These are phyloP conservation scores for Corythaixoides concolor DNA, from an alignment of 2,113 vertebrate genomes.

Conservation along the genomic window DNA sequence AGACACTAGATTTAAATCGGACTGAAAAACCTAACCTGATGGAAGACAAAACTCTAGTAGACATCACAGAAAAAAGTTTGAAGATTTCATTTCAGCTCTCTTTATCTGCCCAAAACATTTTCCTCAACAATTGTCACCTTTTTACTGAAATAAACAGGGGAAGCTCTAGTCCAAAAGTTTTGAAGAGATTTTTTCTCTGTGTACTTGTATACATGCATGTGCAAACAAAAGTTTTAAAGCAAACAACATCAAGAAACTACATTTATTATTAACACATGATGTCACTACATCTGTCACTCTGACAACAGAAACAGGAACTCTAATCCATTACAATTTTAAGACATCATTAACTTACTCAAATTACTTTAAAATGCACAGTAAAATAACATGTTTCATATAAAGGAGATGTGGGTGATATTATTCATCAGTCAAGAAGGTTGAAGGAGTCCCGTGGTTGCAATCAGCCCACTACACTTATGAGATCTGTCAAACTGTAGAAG, in stretches of 20 bases:
- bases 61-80: not conserved
- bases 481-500: not conserved
- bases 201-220: not conserved
- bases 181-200: not conserved
- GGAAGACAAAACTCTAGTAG: not conserved
- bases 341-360: not conserved
- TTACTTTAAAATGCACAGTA: not conserved
- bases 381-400: not conserved
- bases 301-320: not conserved
- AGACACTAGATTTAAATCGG: not conserved
- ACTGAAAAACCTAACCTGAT: not conserved
- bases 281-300: not conserved
- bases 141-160: not conserved
- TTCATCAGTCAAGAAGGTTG: not conserved
- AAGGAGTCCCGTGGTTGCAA: not conserved
- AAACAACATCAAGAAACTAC: not conserved
- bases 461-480: not conserved
- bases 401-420: not conserved
- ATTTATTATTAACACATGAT: not conserved
- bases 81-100: not conserved
- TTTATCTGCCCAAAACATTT: not conserved
- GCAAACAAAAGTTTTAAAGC: not conserved
- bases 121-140: not conserved
- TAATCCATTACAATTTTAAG: not conserved
- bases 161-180: not conserved